Conservation (phyloP, 1,140 invertebrate species). For the Lutraria rhynchaena region DNA sequence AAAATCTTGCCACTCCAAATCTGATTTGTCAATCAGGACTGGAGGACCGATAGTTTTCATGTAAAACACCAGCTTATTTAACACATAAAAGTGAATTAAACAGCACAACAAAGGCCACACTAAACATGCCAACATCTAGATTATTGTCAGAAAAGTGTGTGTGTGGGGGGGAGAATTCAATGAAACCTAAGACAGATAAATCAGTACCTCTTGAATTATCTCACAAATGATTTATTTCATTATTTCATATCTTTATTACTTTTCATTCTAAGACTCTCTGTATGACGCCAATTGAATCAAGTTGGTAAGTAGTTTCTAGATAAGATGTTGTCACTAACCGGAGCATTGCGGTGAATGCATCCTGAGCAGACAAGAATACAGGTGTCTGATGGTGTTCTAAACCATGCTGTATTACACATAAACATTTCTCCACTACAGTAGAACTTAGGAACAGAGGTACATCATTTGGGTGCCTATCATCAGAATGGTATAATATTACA, state of each 20-base stretch:
- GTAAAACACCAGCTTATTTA: too few relatives aligned
- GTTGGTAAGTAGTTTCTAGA: too few relatives aligned
- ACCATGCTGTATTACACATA: slow-evolving; percentile 5
- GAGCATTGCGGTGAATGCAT: slow-evolving; percentile 2
- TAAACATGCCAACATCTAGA: too few relatives aligned
- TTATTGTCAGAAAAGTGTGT: too few relatives aligned
- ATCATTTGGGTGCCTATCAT: slow-evolving; percentile 31
- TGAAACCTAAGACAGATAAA: background rate
- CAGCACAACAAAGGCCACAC: too few relatives aligned
- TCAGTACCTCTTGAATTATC: background rate
- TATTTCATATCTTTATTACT: background rate
- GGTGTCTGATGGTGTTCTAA: slow-evolving; percentile 20
- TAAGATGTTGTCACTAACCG: background rate
- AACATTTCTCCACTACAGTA: slow-evolving; percentile 39
- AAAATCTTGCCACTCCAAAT: too few relatives aligned
- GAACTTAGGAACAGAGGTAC: slow-evolving; percentile 33
- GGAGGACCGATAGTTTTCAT: too few relatives aligned
- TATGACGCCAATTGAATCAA: too few relatives aligned
- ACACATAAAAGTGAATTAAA: too few relatives aligned
- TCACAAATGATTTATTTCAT: background rate
- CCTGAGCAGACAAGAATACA: background rate
- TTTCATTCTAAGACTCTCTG: background rate
- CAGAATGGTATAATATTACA: background rate
- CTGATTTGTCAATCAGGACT: too few relatives aligned
- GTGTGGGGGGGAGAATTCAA: too few relatives aligned